Percentiles rank a stretch among this genome's conserved stretches.
These are phyloP conservation scores for Apotomis turbidana DNA, from an alignment of 2,888 invertebrate species.

Conservation along the genomic window DNA sequence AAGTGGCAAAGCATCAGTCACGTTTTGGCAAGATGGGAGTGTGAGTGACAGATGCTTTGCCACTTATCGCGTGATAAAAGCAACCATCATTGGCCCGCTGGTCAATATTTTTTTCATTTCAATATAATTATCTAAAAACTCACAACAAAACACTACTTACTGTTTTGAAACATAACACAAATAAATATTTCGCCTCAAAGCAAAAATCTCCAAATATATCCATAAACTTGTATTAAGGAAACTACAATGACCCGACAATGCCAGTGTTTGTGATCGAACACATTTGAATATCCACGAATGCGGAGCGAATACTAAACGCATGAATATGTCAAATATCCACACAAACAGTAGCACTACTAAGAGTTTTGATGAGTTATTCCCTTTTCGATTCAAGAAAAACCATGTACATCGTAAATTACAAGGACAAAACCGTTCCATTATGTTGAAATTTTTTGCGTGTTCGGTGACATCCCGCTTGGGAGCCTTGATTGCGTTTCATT, in stretches of 20 bases:
- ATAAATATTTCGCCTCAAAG: neutral
- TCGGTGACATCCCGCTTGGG: constrained; percentile 6
- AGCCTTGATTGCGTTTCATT: constrained; percentile 31
- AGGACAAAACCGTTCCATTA: constrained; percentile 20
- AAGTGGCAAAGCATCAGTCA: too few relatives aligned
- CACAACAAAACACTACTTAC: too few relatives aligned
- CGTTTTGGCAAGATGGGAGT: too few relatives aligned
- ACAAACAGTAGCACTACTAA: neutral
- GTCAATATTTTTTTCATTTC: too few relatives aligned
- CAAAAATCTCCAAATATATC: neutral
- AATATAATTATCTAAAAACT: too few relatives aligned
- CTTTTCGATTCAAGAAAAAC: neutral
- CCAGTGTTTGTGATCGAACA: neutral
- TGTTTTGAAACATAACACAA: too few relatives aligned
- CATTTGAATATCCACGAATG: neutral
- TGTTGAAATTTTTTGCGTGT: constrained; percentile 21
- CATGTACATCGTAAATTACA: neutral
- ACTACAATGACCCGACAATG: neutral
- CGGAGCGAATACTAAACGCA: constrained; percentile 3
- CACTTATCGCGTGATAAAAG: too few relatives aligned
- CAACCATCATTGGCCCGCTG: too few relatives aligned
- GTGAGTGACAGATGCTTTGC: too few relatives aligned
- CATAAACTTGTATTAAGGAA: neutral
- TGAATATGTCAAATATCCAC: neutral
- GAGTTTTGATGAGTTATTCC: neutral